Conservation (phyloP, 2,888 invertebrate species). For the Philereme transversata region DNA sequence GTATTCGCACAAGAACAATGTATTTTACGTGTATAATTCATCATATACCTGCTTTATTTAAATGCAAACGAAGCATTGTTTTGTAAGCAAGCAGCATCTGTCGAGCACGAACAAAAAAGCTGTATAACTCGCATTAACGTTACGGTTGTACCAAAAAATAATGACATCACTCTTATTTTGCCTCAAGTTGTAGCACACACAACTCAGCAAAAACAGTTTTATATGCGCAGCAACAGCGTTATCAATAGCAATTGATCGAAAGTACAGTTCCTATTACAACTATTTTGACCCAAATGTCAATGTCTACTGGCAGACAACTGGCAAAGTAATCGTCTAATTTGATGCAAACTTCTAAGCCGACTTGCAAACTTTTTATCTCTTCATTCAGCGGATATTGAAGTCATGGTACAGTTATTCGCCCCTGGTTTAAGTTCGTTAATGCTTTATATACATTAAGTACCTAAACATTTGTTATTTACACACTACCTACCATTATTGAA, state of each 20-base stretch:
- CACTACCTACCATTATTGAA: conserved; percentile 40
- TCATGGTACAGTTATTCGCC: conserved; percentile 52
- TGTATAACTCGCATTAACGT: conserved; percentile 69
- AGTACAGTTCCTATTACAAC: conserved; percentile 69
- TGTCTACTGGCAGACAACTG: conserved; percentile 41
- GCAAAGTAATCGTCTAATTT: conserved; percentile 21
- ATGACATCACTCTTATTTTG: conserved; percentile 71
- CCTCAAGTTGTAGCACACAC: conserved; percentile 40
- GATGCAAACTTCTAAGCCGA: conserved; percentile 24
- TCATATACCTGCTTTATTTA: conserved; percentile 41
- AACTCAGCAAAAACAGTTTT: conserved; percentile 52
- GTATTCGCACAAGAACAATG: conserved; percentile 22
- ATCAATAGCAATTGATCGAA: conserved; percentile 55
- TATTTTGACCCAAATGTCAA: conserved; percentile 62
- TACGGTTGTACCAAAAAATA: conserved; percentile 62
- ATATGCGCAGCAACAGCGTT: conserved; percentile 55
- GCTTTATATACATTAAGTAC: conserved; percentile 14
- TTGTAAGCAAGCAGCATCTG: conserved; percentile 55
- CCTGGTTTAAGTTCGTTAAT: conserved; percentile 54
- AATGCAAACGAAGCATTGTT: conserved; percentile 63
- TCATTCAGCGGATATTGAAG: conserved; percentile 55
- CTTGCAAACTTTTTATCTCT: conserved; percentile 34
- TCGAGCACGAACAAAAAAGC: conserved; percentile 69
- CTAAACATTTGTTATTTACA: conserved; percentile 59
- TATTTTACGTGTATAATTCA: conserved; percentile 16